Evolutionary conservation across 2,888 invertebrate genomes (phyloP).

Genomic region (Cetonia aurata): DNA sequence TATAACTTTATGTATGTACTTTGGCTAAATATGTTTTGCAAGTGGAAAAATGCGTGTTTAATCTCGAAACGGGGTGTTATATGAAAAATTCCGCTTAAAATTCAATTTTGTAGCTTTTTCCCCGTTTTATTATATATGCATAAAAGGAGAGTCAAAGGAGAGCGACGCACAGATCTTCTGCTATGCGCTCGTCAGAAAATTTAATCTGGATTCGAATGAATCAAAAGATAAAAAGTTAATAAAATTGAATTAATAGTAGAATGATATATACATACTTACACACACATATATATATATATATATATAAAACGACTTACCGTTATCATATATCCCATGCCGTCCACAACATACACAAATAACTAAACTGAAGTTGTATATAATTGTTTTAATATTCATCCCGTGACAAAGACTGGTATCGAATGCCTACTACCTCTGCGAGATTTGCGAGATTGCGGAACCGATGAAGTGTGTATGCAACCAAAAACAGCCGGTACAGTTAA

Average conservation of each 20-base stretch:
- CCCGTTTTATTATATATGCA: too few relatives aligned
- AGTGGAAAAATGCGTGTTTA: conserved; percentile 1
- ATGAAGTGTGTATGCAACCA: conserved; percentile 17
- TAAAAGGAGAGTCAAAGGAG: too few relatives aligned
- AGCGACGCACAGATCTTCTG: too few relatives aligned
- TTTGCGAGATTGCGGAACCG: background rate
- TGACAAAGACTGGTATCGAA: conserved; percentile 9
- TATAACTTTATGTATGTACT: too few relatives aligned
- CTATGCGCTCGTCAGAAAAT: background rate
- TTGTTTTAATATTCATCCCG: conserved; percentile 33
- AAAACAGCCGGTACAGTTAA: conserved; percentile 30
- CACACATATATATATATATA: background rate
- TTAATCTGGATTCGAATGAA: background rate
- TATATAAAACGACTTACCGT: conserved; percentile 21
- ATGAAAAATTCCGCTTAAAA: conserved; percentile 14
- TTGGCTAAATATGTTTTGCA: too few relatives aligned
- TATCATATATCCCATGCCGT: background rate
- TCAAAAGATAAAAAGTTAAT: background rate
- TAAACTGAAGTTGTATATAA: conserved; percentile 10
- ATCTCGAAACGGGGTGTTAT: conserved; percentile 12
- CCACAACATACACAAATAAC: conserved; percentile 19
- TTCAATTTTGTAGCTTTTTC: too few relatives aligned
- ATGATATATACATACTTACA: background rate
- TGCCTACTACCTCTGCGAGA: background rate
- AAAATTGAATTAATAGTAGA: background rate